Percentiles rank a stretch among this genome's conserved stretches.
Conservation (phyloP, 2,113 vertebrate species). For the Pseudopodoces humilis region DNA sequence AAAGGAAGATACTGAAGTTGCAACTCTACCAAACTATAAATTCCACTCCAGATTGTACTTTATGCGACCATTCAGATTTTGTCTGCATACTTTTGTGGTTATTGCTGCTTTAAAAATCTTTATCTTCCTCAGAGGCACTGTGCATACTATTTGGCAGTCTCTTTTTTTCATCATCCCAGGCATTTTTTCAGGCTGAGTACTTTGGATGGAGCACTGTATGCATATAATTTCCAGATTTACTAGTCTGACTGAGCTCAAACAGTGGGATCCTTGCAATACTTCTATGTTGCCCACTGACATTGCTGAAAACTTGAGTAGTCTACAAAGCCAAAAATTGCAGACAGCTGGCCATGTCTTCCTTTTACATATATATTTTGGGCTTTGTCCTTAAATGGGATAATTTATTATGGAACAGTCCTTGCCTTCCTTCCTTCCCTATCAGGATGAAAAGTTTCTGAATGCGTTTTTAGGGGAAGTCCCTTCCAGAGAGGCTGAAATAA, state of each 20-base stretch:
- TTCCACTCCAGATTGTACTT: not conserved
- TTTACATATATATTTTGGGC: not conserved
- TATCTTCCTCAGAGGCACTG: not conserved
- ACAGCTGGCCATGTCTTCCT: not conserved
- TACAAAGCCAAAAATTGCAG: not conserved
- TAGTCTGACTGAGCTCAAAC: not conserved
- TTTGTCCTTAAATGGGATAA: not conserved
- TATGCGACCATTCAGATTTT: not conserved
- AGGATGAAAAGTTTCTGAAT: not conserved
- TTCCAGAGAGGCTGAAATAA: not conserved
- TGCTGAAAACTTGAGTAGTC: not conserved
- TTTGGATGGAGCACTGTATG: not conserved
- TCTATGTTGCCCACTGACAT: accelerated
- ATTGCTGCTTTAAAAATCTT: not conserved
- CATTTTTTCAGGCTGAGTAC: not conserved
- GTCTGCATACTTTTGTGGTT: not conserved
- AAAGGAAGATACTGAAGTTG: not conserved
- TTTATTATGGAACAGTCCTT: not conserved
- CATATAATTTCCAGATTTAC: not conserved
- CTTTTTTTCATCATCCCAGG: not conserved
- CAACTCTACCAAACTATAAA: not conserved
- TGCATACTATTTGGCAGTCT: not conserved
- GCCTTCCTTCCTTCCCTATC: not conserved
- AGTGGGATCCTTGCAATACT: not conserved
- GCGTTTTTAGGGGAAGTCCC: not conserved